A percentile compares a stretch with the other conserved stretches of the same genome.
These are phyloP conservation scores for Halcyon malimbica DNA, from an alignment of 2,113 vertebrate species.

Conservation along the genomic window DNA sequence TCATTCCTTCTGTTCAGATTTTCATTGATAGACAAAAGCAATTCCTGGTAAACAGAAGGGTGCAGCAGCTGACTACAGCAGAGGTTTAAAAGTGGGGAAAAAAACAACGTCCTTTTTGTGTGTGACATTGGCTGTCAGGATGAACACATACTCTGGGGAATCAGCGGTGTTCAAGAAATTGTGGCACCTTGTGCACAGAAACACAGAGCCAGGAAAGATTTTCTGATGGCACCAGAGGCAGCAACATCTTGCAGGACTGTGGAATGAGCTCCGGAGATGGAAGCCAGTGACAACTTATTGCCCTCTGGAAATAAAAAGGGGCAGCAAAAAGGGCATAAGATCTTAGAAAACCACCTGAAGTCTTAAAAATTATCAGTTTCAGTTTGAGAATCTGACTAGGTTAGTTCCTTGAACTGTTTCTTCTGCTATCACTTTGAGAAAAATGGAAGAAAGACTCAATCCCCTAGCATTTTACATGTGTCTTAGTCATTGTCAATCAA, in stretches of 20 bases:
- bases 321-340: not conserved
- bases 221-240: not conserved
- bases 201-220: not conserved
- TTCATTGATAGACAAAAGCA: not conserved
- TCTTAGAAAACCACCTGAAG: not conserved
- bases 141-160: not conserved
- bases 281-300: not conserved
- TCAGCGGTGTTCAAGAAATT: not conserved
- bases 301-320: not conserved
- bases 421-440: slow-evolving; percentile 28
- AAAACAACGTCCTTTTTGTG: not conserved
- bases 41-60: not conserved
- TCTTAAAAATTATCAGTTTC: not conserved
- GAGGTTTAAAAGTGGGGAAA: not conserved
- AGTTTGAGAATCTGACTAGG: not conserved
- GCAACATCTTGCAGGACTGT: not conserved
- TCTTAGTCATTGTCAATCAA: slow-evolving; percentile 71
- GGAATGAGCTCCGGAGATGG: not conserved
- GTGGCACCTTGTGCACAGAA: not conserved
- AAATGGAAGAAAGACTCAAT: slow-evolving; percentile 67
- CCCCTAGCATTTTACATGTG: slow-evolving; percentile 24
- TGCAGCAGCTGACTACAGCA: not conserved
- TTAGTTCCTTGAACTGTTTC: slow-evolving; percentile 29
- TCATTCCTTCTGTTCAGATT: not conserved
- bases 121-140: not conserved